These are phyloP conservation scores for Numenius phaeopus DNA, from an alignment of 2,797 vertebrate genomes.

Conservation along the genomic window DNA sequence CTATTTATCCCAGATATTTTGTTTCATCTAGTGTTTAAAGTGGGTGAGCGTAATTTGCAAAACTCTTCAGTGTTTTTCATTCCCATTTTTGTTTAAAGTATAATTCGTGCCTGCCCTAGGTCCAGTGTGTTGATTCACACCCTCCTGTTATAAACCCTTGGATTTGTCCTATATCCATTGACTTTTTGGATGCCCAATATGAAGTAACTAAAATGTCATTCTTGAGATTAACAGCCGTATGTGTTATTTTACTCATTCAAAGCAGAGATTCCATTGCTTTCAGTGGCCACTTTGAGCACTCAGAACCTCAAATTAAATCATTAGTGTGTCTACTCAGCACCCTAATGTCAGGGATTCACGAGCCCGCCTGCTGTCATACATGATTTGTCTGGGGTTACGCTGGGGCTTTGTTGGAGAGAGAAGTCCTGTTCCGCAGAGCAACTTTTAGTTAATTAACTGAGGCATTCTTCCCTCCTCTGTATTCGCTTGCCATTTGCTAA, in stretches of 20 bases:
- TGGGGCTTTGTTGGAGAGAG: not conserved
- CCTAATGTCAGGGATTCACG: fast-evolving
- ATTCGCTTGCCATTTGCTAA: not conserved
- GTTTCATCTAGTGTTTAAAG: not conserved
- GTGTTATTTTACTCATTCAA: not conserved
- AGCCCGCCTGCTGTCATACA: not conserved
- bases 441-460: not conserved
- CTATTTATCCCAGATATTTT: not conserved
- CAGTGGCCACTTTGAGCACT: not conserved
- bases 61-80: not conserved
- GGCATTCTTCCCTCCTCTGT: not conserved
- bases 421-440: not conserved
- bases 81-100: not conserved
- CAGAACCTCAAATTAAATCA: not conserved
- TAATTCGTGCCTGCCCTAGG: not conserved
- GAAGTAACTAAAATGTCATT: not conserved
- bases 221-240: not conserved
- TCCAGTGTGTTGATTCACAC: not conserved
- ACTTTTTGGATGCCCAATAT: not conserved
- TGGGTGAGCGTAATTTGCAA: not conserved
- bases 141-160: not conserved
- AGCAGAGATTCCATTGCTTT: not conserved
- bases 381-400: not conserved
- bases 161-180: not conserved
- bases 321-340: not conserved